Evolutionary conservation across 2,113 vertebrate genomes (phyloP), one percentile per base, ranked within the genome.

Genomic region (Notarius lentiginosus): DNA sequence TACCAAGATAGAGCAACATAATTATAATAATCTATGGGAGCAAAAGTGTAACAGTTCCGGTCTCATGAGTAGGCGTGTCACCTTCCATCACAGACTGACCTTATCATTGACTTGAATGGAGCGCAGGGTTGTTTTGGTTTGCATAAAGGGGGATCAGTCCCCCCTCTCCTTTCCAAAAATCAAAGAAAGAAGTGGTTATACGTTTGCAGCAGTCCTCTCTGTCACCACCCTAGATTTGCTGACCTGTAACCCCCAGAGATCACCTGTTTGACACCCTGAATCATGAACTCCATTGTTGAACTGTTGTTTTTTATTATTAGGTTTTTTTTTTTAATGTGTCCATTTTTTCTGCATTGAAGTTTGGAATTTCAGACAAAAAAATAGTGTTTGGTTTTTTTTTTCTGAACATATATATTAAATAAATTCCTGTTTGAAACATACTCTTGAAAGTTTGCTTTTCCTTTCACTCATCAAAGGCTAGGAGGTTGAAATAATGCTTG

Each of bases 401-500:
- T 11, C 53, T 53, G 7, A 66, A 3, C 9, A 53, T 68, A 30
- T 14, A 30, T 68, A 30, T 14, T 30, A 12, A 66, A 7, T 34
- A 30, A 66, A 66, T 66, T 10, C 66, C 66, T 68, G 30, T 12
- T 22, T 61, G 60, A 4, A 27, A 68, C 5, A 15, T 68, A 30
- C 14, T 17, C 11, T 14, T 68, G 27, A 68, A 68, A 68, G n/a
- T 27, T 17, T 72, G 30, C 22, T 41, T 72, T 27, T 34, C 12
- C 20, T 49, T 72, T 20, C 47, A 72, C 0, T 30, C 58, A 86
- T 55, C 34, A 72, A 61, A 53, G 18, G 17, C 63, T 56, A 15
- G 15, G 41, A 34, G 20, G 47, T 73, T 80, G 56, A 84, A 79
- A 76, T 55, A 79, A 76, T 55, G 76, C 75, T 65, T 82, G 49